Base-by-base conservation (phyloP, 2,113 vertebrate species). In the Chloropsis hardwickii region DNA sequence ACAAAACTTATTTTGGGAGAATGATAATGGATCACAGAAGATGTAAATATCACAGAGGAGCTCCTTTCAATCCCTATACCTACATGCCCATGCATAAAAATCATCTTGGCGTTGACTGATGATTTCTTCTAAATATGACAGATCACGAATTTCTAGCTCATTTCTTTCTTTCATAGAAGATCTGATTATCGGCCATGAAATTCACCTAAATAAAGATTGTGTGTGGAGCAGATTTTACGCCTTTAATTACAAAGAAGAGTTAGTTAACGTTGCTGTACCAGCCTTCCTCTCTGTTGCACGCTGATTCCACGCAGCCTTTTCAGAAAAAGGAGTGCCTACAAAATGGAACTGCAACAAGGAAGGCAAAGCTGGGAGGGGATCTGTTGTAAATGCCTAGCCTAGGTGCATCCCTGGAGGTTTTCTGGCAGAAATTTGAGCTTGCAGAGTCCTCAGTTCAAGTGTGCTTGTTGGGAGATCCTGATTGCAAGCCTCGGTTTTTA, bases 201-300 rank as follows among this genome's bases (percentile, higher is more conserved):
- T 92, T 93, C 83, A 93, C 90, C 85, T 90, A 94, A 94, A 93
- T 83, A 94, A 91, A 77, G 78, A 96, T 48, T 88, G 51, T 64
- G 31, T 71, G 47, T 92, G 94, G 60, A 95, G 51, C 67, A 93
- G 90, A 93, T 86, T 96, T 94, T 93, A 81, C 2, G 23, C 80
- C 50, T 95, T 93, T 89, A 96, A 80, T 94, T 95, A 81, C 67
- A 74, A 92, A 64, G n/a, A 85, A 72, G 45, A 92, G 62, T 78
- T 90, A 82, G 74, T 77, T 96, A 90, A 82, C 4, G 1, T 10
- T 48, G 39, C 79, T 69, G 29, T 65, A 80, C 71, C 74, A 93
- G 33, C 88, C 84, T 94, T 79, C 35, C 78, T 62, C 67, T 92
- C 70, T 76, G 27, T 70, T 64, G 39, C 62, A 40, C 3, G 0